phyloP scores from a whole-genome alignment of 2,888 invertebrate species.

The Hyppa rectilinea region DNA sequence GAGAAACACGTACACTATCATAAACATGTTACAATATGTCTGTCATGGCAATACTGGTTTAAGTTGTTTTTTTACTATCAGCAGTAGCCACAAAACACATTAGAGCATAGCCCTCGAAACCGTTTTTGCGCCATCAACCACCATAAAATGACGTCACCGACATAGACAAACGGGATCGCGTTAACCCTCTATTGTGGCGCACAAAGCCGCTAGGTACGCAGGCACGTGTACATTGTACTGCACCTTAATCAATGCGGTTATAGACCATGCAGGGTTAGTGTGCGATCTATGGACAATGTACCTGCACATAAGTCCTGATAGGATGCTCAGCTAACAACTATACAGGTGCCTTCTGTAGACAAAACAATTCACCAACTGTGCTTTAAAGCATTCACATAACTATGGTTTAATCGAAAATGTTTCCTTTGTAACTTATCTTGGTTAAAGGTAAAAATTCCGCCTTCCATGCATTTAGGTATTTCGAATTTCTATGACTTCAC shows the following conservation, averaged over 20 bases:
- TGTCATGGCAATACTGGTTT: not conserved
- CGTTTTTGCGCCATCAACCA: constrained; percentile 30
- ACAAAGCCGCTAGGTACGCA: constrained; percentile 66
- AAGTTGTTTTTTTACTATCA: not conserved
- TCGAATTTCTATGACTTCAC: not conserved
- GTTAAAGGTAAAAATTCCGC: not conserved
- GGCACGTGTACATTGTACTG: constrained; percentile 59
- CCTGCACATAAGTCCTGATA: not conserved
- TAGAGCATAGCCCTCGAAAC: not conserved
- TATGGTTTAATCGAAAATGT: not conserved
- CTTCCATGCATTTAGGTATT: not conserved
- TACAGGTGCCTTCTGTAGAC: not conserved
- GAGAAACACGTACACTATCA: not conserved
- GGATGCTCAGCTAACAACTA: not conserved
- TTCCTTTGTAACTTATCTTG: not conserved
- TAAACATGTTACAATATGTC: not conserved
- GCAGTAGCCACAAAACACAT: constrained; percentile 5
- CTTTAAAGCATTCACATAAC: not conserved
- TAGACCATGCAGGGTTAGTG: not conserved
- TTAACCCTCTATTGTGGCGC: constrained; percentile 66
- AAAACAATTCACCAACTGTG: not conserved
- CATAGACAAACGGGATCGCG: constrained; percentile 66
- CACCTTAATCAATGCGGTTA: constrained; percentile 48
- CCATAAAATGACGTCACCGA: constrained; percentile 32
- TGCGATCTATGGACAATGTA: constrained; percentile 1